Evolutionary conservation across 2,113 vertebrate species (phyloP).

Genomic region (Maccullochella peelii): DNA sequence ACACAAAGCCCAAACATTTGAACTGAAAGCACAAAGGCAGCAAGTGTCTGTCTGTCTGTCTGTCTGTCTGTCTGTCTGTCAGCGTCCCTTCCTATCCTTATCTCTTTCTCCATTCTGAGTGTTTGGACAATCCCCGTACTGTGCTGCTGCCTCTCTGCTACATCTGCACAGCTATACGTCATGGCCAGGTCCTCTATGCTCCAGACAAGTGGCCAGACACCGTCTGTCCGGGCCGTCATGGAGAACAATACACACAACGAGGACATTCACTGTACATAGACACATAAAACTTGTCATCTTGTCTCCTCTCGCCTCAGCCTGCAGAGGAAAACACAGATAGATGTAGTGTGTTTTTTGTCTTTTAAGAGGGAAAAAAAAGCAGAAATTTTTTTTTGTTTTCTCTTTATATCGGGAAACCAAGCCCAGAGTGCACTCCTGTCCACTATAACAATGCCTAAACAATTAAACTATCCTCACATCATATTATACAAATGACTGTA

Average conservation of each 20-base stretch:
- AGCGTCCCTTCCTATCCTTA: constrained; percentile 66
- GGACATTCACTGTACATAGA: constrained; percentile 59
- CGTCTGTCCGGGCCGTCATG: constrained; percentile 60
- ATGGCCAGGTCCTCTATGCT: constrained; percentile 43
- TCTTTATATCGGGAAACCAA: background rate
- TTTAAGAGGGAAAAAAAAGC: background rate
- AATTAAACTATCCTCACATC: background rate
- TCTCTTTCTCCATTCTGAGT: constrained; percentile 49
- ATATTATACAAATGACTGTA: background rate
- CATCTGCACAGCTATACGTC: constrained; percentile 66
- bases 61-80: constrained; percentile 23
- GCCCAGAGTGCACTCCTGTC: background rate
- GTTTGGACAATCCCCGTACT: constrained; percentile 51
- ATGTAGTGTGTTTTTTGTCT: background rate
- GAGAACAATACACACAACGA: constrained; percentile 73
- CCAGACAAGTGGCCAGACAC: constrained; percentile 72
- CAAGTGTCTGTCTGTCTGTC: constrained; percentile 40
- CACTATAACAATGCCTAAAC: background rate
- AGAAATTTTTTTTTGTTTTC: background rate
- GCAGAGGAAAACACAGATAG: constrained; percentile 12
- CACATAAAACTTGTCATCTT: constrained; percentile 16
- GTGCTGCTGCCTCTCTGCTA: constrained; percentile 38
- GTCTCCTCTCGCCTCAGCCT: background rate
- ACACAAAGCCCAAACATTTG: constrained; percentile 15
- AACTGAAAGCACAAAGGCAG: constrained; percentile 53